Conservation (phyloP, 1,140 invertebrate species). For the Thalassaphorura encarpata region DNA sequence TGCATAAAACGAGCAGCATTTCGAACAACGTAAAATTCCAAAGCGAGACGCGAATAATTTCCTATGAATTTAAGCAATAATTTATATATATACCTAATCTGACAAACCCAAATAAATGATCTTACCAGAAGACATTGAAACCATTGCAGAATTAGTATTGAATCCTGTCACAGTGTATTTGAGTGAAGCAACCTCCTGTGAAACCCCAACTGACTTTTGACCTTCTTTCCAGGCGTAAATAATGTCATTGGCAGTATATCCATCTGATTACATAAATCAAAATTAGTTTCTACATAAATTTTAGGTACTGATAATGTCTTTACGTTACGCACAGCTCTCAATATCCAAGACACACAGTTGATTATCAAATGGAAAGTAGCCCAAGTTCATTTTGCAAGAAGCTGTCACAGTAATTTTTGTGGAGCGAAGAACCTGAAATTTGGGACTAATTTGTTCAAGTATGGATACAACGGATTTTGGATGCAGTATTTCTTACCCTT, state of each 20-base stretch:
- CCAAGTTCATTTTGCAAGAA: slow-evolving; percentile 18
- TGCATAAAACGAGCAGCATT: slow-evolving; percentile 13
- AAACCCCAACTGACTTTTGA: background rate
- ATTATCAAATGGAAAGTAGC: slow-evolving; percentile 21
- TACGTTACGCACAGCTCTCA: slow-evolving; percentile 23
- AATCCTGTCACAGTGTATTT: background rate
- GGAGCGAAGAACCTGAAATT: slow-evolving; percentile 15
- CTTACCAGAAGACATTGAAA: too few species aligned
- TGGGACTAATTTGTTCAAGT: background rate
- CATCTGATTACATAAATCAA: background rate
- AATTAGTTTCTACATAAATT: background rate
- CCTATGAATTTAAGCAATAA: too few species aligned
- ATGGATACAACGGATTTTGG: too few species aligned
- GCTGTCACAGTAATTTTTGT: slow-evolving; percentile 5
- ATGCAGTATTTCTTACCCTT: too few species aligned
- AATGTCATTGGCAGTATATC: slow-evolving; percentile 1
- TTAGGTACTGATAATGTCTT: too few species aligned
- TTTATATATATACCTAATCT: too few species aligned
- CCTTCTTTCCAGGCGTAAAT: slow-evolving; percentile 3
- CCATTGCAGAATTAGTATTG: background rate
- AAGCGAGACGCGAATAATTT: slow-evolving; percentile 7
- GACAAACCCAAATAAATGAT: too few species aligned
- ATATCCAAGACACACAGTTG: slow-evolving; percentile 16
- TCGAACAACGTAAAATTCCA: slow-evolving; percentile 20
- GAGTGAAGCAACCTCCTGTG: background rate